These are phyloP conservation scores for Strigops habroptila DNA, from an alignment of 2,113 vertebrate genomes.

Conservation along the genomic window DNA sequence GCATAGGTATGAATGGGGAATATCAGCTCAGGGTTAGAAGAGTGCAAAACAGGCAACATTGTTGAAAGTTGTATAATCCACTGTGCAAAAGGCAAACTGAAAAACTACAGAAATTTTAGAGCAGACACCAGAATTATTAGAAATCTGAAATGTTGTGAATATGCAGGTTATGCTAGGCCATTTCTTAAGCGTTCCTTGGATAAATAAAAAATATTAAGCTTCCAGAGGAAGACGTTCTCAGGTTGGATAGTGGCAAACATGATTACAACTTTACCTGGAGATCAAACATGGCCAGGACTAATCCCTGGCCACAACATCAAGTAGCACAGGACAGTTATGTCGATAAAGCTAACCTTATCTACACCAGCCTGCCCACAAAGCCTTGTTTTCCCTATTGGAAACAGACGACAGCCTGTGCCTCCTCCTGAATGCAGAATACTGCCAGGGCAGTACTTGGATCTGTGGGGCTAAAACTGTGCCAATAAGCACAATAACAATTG, in stretches of 20 bases:
- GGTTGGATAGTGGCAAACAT: background rate
- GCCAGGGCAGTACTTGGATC: background rate
- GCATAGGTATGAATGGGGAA: background rate
- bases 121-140: background rate
- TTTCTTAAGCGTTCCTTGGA: background rate
- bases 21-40: background rate
- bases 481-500: background rate
- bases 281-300: background rate
- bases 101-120: background rate
- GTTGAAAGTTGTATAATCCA: background rate
- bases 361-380: background rate
- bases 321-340: background rate
- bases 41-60: background rate
- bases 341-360: background rate
- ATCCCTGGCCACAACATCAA: background rate
- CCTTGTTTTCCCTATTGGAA: background rate
- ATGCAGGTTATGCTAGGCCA: background rate
- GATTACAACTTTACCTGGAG: background rate
- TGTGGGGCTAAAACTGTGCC: background rate
- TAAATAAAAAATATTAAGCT: background rate
- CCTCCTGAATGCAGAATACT: background rate
- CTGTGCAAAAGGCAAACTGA: background rate
- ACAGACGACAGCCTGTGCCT: background rate
- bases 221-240: background rate
- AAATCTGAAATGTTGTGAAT: background rate